Evolutionary conservation across 2,113 vertebrate genomes (phyloP).

Genomic region (Dipodomys stephensi): DNA sequence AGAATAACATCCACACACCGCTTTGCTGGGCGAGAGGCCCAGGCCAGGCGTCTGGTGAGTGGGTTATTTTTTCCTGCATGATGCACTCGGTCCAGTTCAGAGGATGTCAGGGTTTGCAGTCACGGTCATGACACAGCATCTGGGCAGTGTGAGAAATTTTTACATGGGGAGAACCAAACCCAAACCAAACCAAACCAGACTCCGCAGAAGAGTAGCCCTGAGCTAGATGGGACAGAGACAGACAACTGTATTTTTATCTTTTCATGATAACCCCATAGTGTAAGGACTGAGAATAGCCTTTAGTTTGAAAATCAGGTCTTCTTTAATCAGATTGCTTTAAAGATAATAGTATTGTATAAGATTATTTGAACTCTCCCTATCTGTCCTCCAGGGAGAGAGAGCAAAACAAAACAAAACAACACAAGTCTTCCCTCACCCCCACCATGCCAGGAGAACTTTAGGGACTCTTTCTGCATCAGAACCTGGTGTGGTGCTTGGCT

Average conservation of each 20-base stretch:
- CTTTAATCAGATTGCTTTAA: neutral
- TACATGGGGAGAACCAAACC: no score
- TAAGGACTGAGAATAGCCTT: neutral
- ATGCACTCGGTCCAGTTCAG: neutral
- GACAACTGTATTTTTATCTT: neutral
- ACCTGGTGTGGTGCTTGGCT: neutral
- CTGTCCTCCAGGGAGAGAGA: neutral
- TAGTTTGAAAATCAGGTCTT: neutral
- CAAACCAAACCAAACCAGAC: neutral
- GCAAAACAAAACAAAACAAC: neutral
- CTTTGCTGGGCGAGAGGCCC: neutral
- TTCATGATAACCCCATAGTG: neutral
- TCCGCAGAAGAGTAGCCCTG: rapidly evolving
- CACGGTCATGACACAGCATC: neutral
- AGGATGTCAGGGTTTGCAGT: neutral
- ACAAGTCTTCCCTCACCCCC: no score
- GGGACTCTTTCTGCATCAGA: neutral
- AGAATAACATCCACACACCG: neutral
- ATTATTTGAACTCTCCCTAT: neutral
- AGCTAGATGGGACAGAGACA: rapidly evolving
- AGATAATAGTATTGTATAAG: neutral
- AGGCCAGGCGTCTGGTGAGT: neutral
- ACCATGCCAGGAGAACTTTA: no score
- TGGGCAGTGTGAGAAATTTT: neutral
- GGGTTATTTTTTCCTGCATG: neutral